A percentile compares a stretch with the other conserved stretches of the same genome.
phyloP scores from a whole-genome alignment of 2,888 invertebrate genomes.

The Branchellion lobata region DNA sequence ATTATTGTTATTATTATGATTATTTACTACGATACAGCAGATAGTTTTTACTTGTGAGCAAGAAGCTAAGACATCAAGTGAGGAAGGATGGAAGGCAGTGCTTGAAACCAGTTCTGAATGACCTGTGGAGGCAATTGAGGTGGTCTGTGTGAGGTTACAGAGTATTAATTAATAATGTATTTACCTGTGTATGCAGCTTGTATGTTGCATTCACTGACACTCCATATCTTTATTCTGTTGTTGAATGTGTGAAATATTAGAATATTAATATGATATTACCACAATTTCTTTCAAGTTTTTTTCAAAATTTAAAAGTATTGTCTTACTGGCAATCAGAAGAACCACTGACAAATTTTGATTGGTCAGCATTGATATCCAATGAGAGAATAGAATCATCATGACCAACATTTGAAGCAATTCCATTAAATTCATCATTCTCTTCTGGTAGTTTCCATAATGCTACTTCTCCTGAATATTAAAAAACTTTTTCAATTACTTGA shows the following conservation, averaged over 20 bases:
- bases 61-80: neutral
- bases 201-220: neutral
- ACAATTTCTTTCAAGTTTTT: no score
- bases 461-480: neutral
- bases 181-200: neutral
- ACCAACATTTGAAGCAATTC: neutral
- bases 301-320: no score
- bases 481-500: neutral
- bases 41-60: neutral
- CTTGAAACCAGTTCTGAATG: neutral
- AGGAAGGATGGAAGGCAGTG: neutral
- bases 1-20: no score
- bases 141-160: neutral
- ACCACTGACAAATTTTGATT: neutral
- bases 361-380: constrained; percentile 7
- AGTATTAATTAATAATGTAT: neutral
- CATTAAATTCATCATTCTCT: neutral
- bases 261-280: no score
- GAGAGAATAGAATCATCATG: constrained; percentile 17
- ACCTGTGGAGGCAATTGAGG: neutral
- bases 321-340: constrained; percentile 1
- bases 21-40: no score
- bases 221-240: constrained; percentile 1
- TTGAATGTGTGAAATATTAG: neutral
- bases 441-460: neutral